phyloP scores from a whole-genome alignment of 2,888 invertebrate species.

The Cybosia mesomella region DNA sequence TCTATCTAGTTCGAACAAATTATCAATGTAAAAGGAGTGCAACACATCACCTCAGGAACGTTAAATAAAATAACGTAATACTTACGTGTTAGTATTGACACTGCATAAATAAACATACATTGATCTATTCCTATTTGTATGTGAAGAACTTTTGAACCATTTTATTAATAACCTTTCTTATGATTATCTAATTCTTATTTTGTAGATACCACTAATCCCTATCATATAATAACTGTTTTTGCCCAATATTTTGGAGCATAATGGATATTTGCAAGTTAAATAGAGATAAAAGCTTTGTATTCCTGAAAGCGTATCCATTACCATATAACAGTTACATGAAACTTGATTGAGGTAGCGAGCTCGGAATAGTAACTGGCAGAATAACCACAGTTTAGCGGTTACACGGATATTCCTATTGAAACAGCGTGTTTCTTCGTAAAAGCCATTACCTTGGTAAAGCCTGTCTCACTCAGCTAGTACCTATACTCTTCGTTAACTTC shows the following conservation, averaged over 20 bases:
- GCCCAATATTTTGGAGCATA: neutral
- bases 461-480: neutral
- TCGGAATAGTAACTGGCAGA: slow-evolving; percentile 12
- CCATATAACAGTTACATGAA: slow-evolving; percentile 43
- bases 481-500: neutral
- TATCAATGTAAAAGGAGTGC: no score
- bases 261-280: slow-evolving; percentile 31
- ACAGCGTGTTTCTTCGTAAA: neutral
- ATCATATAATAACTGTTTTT: neutral
- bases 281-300: slow-evolving; percentile 31
- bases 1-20: no score
- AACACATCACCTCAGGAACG: no score
- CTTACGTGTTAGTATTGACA: no score
- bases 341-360: slow-evolving; percentile 45
- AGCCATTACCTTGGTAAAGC: neutral
- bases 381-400: slow-evolving; percentile 20
- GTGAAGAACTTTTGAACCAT: no score
- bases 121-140: no score
- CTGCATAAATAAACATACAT: no score
- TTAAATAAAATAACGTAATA: no score
- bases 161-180: no score
- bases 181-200: neutral
- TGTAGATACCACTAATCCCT: neutral
- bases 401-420: slow-evolving; percentile 26
- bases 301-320: slow-evolving; percentile 34